Evolutionary conservation across 2,888 invertebrate species (phyloP).

Genomic region (Camptogramma bilineatum): DNA sequence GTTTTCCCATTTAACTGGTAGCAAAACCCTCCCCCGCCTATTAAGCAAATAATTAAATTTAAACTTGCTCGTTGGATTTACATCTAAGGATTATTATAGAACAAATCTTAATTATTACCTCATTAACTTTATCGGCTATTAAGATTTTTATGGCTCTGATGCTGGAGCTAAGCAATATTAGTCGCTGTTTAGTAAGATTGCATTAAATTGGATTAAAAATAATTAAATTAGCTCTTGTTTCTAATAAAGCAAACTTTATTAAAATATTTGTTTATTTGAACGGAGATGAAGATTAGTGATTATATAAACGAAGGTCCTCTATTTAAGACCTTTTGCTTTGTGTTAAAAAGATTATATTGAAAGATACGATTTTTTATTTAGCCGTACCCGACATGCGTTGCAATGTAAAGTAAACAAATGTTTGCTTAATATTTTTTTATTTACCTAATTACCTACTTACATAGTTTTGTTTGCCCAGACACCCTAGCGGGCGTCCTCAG

Average conservation of each 20-base stretch:
- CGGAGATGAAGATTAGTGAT: no score
- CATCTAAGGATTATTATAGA: constrained; percentile 39
- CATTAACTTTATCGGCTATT: constrained; percentile 38
- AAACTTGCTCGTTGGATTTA: constrained; percentile 48
- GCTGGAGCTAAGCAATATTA: constrained; percentile 23
- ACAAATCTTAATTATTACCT: constrained; percentile 46
- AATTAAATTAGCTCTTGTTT: not conserved
- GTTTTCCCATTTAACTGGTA: constrained; percentile 60
- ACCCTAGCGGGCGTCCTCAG: no score
- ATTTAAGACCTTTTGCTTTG: no score
- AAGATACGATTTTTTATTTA: no score
- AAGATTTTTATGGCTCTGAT: constrained; percentile 34
- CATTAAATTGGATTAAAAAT: constrained; percentile 4
- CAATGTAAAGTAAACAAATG: no score
- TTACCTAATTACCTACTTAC: no score
- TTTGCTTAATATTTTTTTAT: no score
- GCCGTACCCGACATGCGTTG: no score
- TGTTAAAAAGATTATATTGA: no score
- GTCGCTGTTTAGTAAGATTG: constrained; percentile 9
- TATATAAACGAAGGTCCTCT: no score
- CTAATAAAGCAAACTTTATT: not conserved
- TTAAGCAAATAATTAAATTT: constrained; percentile 64
- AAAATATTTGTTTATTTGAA: not conserved
- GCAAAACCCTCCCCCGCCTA: constrained; percentile 51
- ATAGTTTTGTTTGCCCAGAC: no score